Conservation (phyloP, 2,888 invertebrate species). For the Biston stratarius region DNA sequence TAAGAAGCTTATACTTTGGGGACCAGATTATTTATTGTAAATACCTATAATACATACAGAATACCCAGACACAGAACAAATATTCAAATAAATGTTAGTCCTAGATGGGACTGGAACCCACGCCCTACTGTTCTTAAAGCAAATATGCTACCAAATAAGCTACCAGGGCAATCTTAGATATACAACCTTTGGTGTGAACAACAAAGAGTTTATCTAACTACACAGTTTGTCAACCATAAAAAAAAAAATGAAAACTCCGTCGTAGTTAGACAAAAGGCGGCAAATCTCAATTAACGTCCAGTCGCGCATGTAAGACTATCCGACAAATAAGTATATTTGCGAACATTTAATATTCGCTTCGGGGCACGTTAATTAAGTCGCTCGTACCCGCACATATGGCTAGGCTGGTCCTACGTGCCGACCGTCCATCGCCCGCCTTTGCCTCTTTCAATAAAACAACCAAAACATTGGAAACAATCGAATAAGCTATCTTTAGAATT, state of each 20-base stretch:
- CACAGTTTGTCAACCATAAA: too few relatives aligned
- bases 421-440: slow-evolving; percentile 44
- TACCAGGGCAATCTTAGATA: too few relatives aligned
- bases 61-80: too few relatives aligned
- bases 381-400: slow-evolving; percentile 48
- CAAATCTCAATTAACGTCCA: slow-evolving; percentile 63
- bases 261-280: slow-evolving; percentile 42
- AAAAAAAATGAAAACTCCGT: neutral
- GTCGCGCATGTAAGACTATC: slow-evolving; percentile 55
- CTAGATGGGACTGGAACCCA: too few relatives aligned
- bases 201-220: neutral
- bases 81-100: too few relatives aligned
- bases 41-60: too few relatives aligned
- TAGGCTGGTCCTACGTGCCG: slow-evolving; percentile 36
- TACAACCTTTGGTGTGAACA: too few relatives aligned
- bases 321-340: slow-evolving; percentile 77
- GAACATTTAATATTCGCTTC: slow-evolving; percentile 80
- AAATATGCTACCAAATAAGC: too few relatives aligned
- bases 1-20: too few relatives aligned
- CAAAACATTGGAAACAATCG: slow-evolving; percentile 43
- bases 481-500: neutral
- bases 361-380: slow-evolving; percentile 74
- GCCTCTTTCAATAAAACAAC: slow-evolving; percentile 56
- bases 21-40: too few relatives aligned
- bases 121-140: too few relatives aligned